Evolutionary conservation across 1,140 invertebrate species (phyloP).

Genomic region (Frieseomelitta varia): DNA sequence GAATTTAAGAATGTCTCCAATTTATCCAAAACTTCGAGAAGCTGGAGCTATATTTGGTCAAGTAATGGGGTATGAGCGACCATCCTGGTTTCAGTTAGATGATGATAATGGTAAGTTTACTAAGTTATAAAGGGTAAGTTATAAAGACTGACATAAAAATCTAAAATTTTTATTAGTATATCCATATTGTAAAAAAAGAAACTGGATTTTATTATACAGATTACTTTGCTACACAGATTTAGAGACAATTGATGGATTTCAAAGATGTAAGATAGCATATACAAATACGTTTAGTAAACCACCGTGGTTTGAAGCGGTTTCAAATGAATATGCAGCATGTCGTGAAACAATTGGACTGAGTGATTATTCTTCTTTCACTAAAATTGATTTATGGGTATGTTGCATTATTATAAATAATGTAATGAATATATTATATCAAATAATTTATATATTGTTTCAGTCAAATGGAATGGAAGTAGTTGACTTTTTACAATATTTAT

Average conservation of each 20-base stretch:
- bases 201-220: slow-evolving; percentile 50
- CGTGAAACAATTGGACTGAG: slow-evolving; percentile 95
- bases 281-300: slow-evolving; percentile 94
- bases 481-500: slow-evolving; percentile 94
- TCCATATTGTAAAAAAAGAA: neutral
- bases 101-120: slow-evolving; percentile 81
- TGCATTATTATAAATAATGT: slow-evolving; percentile 9
- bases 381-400: slow-evolving; percentile 95
- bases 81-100: slow-evolving; percentile 92
- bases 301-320: slow-evolving; percentile 95
- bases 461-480: slow-evolving; percentile 94
- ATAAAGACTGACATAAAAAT: neutral
- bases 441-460: slow-evolving; percentile 76
- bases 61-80: slow-evolving; percentile 98
- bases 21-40: slow-evolving; percentile 95
- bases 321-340: slow-evolving; percentile 95
- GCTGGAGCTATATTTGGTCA: slow-evolving; percentile 98
- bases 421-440: neutral
- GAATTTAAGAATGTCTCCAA: slow-evolving; percentile 96
- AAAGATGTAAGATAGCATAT: slow-evolving; percentile 85
- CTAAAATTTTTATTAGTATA: neutral
- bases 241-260: slow-evolving; percentile 76
- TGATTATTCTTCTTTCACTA: slow-evolving; percentile 99
- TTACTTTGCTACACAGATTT: slow-evolving; percentile 58
- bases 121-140: slow-evolving; percentile 6